Conservation (phyloP, 53 echinoderm and acorn worm genomes). For the Paelopatides confundens region DNA sequence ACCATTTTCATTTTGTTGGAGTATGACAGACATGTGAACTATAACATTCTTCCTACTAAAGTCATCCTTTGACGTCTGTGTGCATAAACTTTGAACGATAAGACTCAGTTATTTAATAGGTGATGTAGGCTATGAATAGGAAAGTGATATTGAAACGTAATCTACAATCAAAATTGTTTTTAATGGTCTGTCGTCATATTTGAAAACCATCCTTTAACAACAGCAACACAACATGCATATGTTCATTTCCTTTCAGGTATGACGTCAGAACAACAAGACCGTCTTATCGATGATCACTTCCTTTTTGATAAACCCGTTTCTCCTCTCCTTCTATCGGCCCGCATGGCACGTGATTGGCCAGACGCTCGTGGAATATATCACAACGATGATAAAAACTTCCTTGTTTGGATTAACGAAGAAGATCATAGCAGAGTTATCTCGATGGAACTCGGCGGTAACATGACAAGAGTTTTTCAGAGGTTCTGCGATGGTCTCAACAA, state of each 20-base stretch:
- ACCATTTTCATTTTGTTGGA: no score
- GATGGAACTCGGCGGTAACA: slow-evolving; percentile 84
- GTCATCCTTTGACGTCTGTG: no score
- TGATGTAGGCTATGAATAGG: no score
- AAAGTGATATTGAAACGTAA: no score
- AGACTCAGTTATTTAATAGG: no score
- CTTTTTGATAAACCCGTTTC: slow-evolving; percentile 97
- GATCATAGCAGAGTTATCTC: slow-evolving; percentile 91
- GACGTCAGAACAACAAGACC: slow-evolving; percentile 84
- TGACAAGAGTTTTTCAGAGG: slow-evolving; percentile 73
- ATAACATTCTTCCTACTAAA: no score
- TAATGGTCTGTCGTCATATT: no score
- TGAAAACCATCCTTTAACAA: no score
- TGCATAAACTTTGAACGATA: no score
- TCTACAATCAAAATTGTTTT: no score
- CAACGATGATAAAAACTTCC: slow-evolving; percentile 91
- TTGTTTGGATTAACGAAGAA: slow-evolving; percentile 97
- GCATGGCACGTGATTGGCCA: slow-evolving; percentile 98
- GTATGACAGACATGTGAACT: no score
- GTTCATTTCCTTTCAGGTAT: slow-evolving; percentile 59
- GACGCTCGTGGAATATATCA: slow-evolving; percentile 92
- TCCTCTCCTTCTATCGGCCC: slow-evolving; percentile 77
- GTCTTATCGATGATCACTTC: slow-evolving; percentile 93
- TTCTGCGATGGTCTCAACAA: slow-evolving; percentile 83
- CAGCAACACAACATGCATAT: no score